Conservation (phyloP, 2,113 vertebrate genomes). For the Semnornis frantzii region DNA sequence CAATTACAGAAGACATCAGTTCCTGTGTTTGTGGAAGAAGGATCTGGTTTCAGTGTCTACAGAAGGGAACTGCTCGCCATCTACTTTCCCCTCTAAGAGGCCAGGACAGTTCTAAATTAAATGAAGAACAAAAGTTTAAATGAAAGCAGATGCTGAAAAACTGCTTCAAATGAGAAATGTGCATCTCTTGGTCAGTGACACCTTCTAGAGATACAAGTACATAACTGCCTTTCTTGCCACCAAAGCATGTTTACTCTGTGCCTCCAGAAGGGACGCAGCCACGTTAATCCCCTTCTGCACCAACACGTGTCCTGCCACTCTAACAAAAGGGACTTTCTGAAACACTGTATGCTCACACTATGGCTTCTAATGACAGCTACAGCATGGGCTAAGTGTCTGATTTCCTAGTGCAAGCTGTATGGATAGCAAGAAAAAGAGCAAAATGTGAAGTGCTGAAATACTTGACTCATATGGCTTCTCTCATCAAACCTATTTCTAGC, state of each 20-base stretch:
- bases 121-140: background rate
- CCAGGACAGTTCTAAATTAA: background rate
- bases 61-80: background rate
- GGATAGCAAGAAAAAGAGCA: background rate
- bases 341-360: background rate
- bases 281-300: background rate
- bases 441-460: background rate
- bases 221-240: background rate
- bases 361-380: background rate
- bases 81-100: background rate
- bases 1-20: background rate
- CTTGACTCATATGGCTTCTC: background rate
- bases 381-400: background rate
- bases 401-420: background rate
- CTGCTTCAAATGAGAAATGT: background rate
- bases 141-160: background rate
- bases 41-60: background rate
- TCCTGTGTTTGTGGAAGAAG: background rate
- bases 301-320: background rate
- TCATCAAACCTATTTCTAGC: background rate
- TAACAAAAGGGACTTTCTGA: background rate
- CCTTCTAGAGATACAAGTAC: background rate
- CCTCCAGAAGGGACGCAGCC: background rate
- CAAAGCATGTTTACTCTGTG: background rate
- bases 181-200: background rate